Base-by-base conservation (phyloP, 2,888 invertebrate species). In the Orthonychiurus folsomi region DNA sequence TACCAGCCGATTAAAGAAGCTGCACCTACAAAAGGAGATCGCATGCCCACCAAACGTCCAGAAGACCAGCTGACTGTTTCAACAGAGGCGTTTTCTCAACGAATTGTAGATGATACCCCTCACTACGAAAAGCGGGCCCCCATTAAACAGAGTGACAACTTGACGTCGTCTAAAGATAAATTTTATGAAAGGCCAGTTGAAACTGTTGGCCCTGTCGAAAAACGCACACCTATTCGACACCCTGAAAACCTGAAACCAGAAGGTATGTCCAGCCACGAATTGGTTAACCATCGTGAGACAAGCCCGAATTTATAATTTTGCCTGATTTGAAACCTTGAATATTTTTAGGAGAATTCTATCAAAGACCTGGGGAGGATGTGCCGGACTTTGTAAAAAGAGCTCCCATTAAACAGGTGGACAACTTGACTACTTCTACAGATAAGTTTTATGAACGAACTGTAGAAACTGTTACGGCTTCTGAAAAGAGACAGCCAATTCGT, bases 371-470 rank as follows among this genome's bases (percentile, higher is more conserved):
- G 1, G 74, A 75, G 12, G 77, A 77, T 74, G 70, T 73, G 0
- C 79, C 80, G 1, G 78, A 73, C 61, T 83, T 81, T 2, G 83
- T 83, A 75, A 78, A 81, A 69, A 80, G 57, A 12, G 3, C 3
- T 2, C 63, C 57, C 9, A 5, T 60, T 48, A 63, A 57, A 54
- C 68, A 69, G 21, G 75, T 78, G 12, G 86, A 86, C 72, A 85
- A 81, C 68, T 73, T 82, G 0, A 75, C 75, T 61, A 80, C 80
- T 2, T 20, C n/a, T 50, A 81, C 82, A 73, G 83, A 83, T 3
- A 81, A 85, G 25, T 86, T 86, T 74, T 76, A 76, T 80, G 82
- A 82, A 18, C 58, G 58, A 74, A 84, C 82, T 12, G 73, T 76
- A 1, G 74, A 75, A 9, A 82, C 79, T 2, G 66, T 67, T 1